Percentiles rank a stretch among this genome's conserved stretches.
phyloP scores from a whole-genome alignment of 2,113 vertebrate genomes.

The Emydura subglobosa region DNA sequence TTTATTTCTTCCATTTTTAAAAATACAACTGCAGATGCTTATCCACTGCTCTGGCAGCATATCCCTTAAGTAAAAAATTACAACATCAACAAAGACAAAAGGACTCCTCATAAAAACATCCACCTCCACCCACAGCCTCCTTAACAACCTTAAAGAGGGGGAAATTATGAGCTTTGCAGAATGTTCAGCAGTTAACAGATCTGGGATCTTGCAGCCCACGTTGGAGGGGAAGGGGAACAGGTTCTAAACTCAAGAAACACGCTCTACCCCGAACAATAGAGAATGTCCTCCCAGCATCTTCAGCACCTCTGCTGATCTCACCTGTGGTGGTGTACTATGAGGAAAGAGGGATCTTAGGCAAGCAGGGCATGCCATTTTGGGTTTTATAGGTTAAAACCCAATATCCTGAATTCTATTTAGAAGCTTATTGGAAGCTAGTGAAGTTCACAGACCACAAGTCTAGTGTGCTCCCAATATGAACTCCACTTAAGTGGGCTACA shows the following conservation, averaged over 20 bases:
- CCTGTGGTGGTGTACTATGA: not conserved
- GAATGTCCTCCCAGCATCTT: not conserved
- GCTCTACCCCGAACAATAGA: no score
- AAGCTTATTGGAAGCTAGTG: not conserved
- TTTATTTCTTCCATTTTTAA: slow-evolving; percentile 20
- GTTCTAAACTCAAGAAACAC: not conserved
- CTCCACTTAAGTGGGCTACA: not conserved
- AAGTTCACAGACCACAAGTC: not conserved
- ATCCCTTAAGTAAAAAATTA: slow-evolving; percentile 40
- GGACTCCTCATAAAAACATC: not conserved
- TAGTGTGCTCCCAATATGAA: not conserved
- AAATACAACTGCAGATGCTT: slow-evolving; percentile 30
- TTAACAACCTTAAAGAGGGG: not conserved
- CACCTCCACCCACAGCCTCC: not conserved
- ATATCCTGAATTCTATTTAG: not conserved
- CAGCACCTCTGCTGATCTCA: not conserved
- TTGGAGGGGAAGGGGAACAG: not conserved
- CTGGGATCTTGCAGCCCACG: not conserved
- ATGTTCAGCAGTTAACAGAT: not conserved
- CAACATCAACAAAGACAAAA: slow-evolving; percentile 25
- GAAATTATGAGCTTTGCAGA: not conserved
- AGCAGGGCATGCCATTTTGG: not conserved
- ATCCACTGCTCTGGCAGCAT: slow-evolving; percentile 9
- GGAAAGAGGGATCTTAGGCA: not conserved
- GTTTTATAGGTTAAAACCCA: not conserved